Evolutionary conservation across 2,113 vertebrate genomes (phyloP).

Genomic region (Macrotus californicus): DNA sequence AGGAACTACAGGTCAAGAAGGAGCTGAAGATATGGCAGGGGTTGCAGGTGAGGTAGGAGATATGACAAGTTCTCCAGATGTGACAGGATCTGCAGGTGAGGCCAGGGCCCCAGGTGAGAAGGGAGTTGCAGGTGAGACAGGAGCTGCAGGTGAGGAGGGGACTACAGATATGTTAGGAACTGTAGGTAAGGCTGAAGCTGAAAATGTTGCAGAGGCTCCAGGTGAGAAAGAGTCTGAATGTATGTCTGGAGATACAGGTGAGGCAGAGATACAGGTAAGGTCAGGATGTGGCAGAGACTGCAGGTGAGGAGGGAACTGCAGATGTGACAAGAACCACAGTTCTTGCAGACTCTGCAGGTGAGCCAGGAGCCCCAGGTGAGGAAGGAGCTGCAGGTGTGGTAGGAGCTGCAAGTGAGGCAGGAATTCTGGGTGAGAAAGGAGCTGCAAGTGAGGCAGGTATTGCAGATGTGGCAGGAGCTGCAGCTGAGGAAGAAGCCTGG

Average conservation of each 20-base stretch:
- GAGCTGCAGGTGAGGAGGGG: not conserved
- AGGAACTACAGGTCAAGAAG: not conserved
- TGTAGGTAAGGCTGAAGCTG: not conserved
- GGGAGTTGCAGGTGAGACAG: not conserved
- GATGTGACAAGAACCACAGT: not conserved
- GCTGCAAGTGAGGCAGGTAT: not conserved
- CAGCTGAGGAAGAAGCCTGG: not conserved
- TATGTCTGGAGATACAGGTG: not conserved
- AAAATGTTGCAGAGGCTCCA: not conserved
- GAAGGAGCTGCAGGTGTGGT: rapidly evolving
- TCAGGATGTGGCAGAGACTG: not conserved
- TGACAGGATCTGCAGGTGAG: not conserved
- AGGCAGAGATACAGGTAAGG: not conserved
- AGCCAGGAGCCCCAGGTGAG: not conserved
- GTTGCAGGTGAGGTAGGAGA: not conserved
- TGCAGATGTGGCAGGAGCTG: not conserved
- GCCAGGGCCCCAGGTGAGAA: no score
- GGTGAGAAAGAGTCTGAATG: not conserved
- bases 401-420: not conserved
- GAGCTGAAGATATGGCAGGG: not conserved
- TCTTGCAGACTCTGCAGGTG: not conserved
- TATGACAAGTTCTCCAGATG: not conserved
- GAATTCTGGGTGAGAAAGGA: not conserved
- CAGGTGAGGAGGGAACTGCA: not conserved
- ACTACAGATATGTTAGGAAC: no score